These are phyloP conservation scores for Felis catus DNA, from an alignment of 2,113 vertebrate species.

Conservation along the genomic window F.catus_Fca126_mat1.0 CM031413.1:50619501-50620000, in stretches of 20 bases:
- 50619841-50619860: too few species aligned
- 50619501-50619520: not conserved
- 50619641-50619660: not conserved
- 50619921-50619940: too few species aligned
- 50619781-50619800: too few species aligned
- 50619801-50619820: too few species aligned
- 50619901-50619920: too few species aligned
- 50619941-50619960: too few species aligned
- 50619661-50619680: fast-evolving
- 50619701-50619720: not conserved
- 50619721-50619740: not conserved
- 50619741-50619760: not conserved
- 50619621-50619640: not conserved
- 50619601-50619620: not conserved
- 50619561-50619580: not conserved
- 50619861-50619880: too few species aligned
- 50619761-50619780: too few species aligned
- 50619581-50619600: not conserved
- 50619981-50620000: too few species aligned
- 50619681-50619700: not conserved
- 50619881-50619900: too few species aligned
- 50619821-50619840: too few species aligned
- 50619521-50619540: not conserved
- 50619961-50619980: too few species aligned
- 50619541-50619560: not conserved